A percentile compares a stretch with the other conserved stretches of the same genome.
These are phyloP conservation scores for Melipona quadrifasciata DNA, from an alignment of 1,140 invertebrate genomes.

Conservation along the genomic window DNA sequence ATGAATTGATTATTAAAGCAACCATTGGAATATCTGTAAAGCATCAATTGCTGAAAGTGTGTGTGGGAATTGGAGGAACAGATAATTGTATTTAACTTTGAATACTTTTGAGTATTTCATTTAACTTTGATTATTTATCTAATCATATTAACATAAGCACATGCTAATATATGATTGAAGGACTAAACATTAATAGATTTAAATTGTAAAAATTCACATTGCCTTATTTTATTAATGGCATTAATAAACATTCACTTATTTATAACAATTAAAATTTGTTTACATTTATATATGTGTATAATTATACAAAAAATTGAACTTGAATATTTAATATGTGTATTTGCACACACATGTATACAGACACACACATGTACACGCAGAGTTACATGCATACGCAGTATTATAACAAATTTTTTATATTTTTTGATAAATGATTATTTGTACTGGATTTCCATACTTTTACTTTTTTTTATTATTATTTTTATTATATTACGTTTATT, in stretches of 20 bases:
- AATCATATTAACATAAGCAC: conserved; percentile 13
- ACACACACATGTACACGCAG: too few relatives aligned
- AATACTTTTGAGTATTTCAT: not conserved
- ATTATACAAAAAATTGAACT: not conserved
- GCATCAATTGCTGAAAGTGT: not conserved
- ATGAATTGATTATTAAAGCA: not conserved
- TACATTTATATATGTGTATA: not conserved
- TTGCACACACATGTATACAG: not conserved
- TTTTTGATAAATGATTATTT: conserved; percentile 17
- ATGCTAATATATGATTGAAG: conserved; percentile 14
- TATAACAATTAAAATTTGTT: conserved; percentile 10
- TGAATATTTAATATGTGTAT: conserved; percentile 10
- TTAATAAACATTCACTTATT: not conserved
- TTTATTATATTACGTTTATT: conserved; percentile 23
- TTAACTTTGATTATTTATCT: not conserved
- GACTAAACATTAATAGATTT: not conserved
- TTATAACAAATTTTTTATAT: not conserved
- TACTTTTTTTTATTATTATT: conserved; percentile 32
- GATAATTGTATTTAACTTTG: not conserved
- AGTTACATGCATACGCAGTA: not conserved
- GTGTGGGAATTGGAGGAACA: not conserved
- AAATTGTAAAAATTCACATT: not conserved
- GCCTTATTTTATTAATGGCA: not conserved
- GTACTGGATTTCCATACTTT: conserved; percentile 43
- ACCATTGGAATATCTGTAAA: not conserved